phyloP scores from a whole-genome alignment of 2,113 vertebrate genomes.

The Podocnemis expansa region DNA sequence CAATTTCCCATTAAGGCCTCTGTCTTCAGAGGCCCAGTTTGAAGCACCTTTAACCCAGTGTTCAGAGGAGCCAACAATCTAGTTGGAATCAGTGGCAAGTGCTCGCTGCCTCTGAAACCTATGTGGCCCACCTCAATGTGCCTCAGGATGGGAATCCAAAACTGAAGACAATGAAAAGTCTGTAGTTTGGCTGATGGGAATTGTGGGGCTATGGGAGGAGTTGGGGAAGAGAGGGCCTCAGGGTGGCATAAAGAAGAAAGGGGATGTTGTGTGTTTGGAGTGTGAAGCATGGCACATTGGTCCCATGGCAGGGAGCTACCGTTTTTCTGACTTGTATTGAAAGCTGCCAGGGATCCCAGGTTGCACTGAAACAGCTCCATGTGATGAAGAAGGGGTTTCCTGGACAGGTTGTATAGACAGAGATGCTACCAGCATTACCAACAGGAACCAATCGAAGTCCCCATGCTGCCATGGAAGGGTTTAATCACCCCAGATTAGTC shows the following conservation, averaged over 20 bases:
- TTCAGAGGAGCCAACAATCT: neutral
- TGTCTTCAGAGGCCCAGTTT: neutral
- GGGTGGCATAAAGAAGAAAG: neutral
- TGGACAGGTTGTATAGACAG: neutral
- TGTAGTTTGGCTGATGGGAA: neutral
- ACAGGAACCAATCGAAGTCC: constrained; percentile 32
- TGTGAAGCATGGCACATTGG: neutral
- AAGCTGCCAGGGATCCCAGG: neutral
- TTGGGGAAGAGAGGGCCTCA: neutral
- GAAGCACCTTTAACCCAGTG: neutral
- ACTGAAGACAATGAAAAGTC: neutral
- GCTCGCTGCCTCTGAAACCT: neutral
- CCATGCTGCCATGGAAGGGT: neutral
- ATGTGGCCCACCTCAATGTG: neutral
- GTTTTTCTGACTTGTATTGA: neutral
- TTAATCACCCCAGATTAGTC: neutral
- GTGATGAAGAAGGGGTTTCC: constrained; percentile 19
- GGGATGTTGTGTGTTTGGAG: neutral
- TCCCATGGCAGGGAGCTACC: neutral
- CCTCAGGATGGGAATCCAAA: neutral
- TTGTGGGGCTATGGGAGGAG: neutral
- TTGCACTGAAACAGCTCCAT: neutral
- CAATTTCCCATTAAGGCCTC: neutral
- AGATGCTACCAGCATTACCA: neutral
- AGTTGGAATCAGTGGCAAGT: neutral